Percentiles rank a stretch among this genome's conserved stretches.
Conservation (phyloP, 2,888 invertebrate species). For the Frankliniella intonsa region DNA sequence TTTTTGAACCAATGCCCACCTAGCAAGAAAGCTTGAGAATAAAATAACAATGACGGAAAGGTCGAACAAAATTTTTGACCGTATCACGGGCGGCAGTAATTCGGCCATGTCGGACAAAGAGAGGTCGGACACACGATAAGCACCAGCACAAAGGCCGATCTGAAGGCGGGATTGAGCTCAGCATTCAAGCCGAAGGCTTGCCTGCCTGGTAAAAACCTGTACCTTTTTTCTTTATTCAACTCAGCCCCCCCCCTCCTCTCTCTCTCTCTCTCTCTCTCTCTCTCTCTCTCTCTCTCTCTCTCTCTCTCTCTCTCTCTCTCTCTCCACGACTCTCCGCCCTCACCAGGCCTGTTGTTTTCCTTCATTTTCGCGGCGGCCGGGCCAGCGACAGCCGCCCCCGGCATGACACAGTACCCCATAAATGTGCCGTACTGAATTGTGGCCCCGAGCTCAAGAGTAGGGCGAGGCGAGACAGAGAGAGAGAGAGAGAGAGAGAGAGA, state of each 20-base stretch:
- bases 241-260: slow-evolving; percentile 11
- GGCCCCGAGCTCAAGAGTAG: neutral
- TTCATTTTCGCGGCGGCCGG: neutral
- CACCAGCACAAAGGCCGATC: no score
- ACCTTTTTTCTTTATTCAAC: neutral
- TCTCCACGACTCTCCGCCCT: slow-evolving; percentile 27
- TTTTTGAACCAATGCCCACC: no score
- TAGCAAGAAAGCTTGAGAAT: no score
- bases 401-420: neutral
- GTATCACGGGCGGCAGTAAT: no score
- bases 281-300: slow-evolving; percentile 33
- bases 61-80: no score
- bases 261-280: slow-evolving; percentile 32
- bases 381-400: neutral
- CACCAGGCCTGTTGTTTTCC: neutral
- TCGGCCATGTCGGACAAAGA: no score
- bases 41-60: no score
- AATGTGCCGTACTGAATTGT: neutral
- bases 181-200: no score
- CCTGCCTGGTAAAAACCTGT: no score
- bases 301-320: slow-evolving; percentile 33
- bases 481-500: neutral
- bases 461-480: neutral
- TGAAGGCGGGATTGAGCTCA: no score
- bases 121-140: no score